A percentile compares a stretch with the other conserved stretches of the same genome.
phyloP scores from a whole-genome alignment of 2,888 invertebrate species.

The Deroplatys truncata region DNA sequence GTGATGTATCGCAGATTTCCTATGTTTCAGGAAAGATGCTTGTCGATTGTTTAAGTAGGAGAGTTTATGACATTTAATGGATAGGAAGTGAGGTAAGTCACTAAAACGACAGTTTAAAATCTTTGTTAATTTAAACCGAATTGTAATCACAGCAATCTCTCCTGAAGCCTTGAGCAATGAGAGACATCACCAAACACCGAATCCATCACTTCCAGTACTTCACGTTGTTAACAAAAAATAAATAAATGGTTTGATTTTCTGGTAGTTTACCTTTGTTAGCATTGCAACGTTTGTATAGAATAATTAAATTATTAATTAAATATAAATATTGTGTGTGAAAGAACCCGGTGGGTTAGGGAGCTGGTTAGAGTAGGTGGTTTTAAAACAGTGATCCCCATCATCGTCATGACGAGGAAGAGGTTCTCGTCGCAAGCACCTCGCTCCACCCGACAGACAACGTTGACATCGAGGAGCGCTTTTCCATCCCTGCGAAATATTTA shows the following conservation, averaged over 20 bases:
- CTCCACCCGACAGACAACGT: neutral
- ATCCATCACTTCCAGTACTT: neutral
- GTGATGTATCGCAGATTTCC: neutral
- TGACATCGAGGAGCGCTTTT: neutral
- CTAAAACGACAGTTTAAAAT: neutral
- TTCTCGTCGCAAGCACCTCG: neutral
- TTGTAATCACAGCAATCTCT: neutral
- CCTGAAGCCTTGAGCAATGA: neutral
- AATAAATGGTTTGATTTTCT: neutral
- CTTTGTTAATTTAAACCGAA: neutral
- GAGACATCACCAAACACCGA: neutral
- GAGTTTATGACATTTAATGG: neutral
- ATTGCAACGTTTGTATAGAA: neutral
- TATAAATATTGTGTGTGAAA: neutral
- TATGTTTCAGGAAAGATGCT: neutral
- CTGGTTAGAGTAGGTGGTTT: neutral
- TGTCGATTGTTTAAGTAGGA: neutral
- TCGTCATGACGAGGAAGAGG: neutral
- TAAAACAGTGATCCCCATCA: neutral
- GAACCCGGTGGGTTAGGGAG: neutral
- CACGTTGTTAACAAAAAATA: neutral
- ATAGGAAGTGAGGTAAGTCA: neutral
- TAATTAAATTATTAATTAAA: neutral
- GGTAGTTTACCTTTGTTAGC: neutral
- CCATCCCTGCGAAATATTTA: constrained; percentile 31